Conservation (phyloP, 1,140 invertebrate genomes). For the Megathymus violae region DNA sequence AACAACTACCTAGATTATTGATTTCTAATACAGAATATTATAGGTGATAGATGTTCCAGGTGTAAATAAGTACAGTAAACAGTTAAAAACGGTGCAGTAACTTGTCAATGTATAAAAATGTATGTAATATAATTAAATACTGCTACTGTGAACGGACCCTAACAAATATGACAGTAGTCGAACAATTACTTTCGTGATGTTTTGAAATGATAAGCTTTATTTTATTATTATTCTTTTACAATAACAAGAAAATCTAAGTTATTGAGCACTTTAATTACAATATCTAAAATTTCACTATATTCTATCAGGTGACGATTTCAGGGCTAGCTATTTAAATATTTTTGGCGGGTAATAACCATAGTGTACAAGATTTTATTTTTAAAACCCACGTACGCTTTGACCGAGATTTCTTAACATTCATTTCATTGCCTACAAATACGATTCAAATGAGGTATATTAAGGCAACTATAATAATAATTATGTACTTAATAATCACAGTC, state of each 20-base stretch:
- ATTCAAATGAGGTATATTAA: slow-evolving; percentile 5
- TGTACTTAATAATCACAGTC: slow-evolving; percentile 3
- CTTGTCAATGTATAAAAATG: neutral
- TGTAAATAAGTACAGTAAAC: slow-evolving; percentile 4
- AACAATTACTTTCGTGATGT: slow-evolving; percentile 17
- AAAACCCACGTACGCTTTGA: neutral
- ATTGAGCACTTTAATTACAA: slow-evolving; percentile 29
- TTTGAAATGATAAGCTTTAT: slow-evolving; percentile 28
- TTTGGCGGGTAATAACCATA: slow-evolving; percentile 29
- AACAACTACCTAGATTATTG: neutral
- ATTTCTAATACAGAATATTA: neutral
- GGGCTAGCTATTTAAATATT: slow-evolving; percentile 15
- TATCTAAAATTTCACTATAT: slow-evolving; percentile 24
- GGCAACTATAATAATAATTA: slow-evolving; percentile 1
- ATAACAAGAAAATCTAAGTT: slow-evolving; percentile 35
- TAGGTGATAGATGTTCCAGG: neutral
- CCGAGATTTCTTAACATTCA: neutral
- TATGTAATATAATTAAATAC: neutral
- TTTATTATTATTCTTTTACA: slow-evolving; percentile 19
- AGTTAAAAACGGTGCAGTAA: slow-evolving; percentile 20
- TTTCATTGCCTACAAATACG: neutral
- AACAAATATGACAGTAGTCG: slow-evolving; percentile 30
- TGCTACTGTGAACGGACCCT: slow-evolving; percentile 4
- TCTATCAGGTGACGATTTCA: slow-evolving; percentile 27
- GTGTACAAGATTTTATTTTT: slow-evolving; percentile 12